Evolutionary conservation across 2,113 vertebrate species (phyloP).

Genomic region (Ondatra zibethicus): DNA sequence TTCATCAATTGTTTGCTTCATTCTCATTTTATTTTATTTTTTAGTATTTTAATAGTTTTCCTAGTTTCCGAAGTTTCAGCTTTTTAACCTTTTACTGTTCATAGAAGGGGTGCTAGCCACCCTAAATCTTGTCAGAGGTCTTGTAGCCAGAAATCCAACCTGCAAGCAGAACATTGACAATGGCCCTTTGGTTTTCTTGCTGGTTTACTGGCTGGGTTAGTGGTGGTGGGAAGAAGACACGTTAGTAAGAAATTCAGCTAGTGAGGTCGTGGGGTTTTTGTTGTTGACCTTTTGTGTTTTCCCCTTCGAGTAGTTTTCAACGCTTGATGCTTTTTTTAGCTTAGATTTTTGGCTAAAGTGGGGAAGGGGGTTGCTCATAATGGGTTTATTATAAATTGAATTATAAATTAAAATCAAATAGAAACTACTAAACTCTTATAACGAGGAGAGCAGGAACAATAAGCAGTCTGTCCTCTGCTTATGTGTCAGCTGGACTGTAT

Average conservation of each 20-base stretch:
- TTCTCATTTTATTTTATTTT: not conserved
- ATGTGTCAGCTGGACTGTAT: not conserved
- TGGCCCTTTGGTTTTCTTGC: not conserved
- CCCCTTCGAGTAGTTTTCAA: not conserved
- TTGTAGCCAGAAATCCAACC: not conserved
- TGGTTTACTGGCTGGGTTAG: not conserved
- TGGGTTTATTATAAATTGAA: not conserved
- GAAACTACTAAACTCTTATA: not conserved
- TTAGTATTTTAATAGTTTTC: constrained; percentile 70
- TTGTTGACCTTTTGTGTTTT: not conserved
- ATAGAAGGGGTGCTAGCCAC: not conserved
- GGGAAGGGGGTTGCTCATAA: not conserved
- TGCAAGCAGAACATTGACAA: not conserved
- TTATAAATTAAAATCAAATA: constrained; percentile 36
- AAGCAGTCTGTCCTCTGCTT: not conserved
- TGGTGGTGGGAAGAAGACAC: constrained; percentile 1
- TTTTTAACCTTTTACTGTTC: constrained; percentile 42
- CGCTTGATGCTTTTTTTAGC: constrained; percentile 39
- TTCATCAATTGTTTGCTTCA: constrained; percentile 2
- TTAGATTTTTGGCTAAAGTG: constrained; percentile 21
- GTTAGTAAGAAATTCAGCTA: constrained; percentile 25
- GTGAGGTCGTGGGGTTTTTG: not conserved
- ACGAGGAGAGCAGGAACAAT: not conserved
- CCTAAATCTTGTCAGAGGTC: not conserved
- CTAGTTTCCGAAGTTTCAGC: constrained; percentile 64